phyloP scores from a whole-genome alignment of 2,797 vertebrate species.

The Nyctibius grandis region DNA sequence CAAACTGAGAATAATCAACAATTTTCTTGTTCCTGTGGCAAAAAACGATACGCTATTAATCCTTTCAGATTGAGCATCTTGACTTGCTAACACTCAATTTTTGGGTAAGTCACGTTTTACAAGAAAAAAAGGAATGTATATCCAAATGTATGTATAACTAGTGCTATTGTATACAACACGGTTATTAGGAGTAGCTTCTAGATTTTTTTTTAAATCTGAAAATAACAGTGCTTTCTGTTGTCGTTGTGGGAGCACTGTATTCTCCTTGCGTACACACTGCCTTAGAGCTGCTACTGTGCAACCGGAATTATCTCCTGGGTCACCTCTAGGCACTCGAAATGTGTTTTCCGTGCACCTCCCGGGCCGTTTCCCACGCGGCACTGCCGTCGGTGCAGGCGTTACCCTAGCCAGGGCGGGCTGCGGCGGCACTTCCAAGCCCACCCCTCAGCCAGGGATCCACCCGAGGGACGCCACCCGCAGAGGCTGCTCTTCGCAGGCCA shows the following conservation, averaged over 20 bases:
- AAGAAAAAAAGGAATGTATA: accelerated
- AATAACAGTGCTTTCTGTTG: neutral
- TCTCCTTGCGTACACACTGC: accelerated
- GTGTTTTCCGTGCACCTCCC: accelerated
- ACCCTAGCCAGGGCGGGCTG: accelerated
- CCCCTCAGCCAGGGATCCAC: too few relatives aligned
- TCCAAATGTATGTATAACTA: accelerated
- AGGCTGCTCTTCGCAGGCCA: neutral
- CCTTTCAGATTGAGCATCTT: neutral
- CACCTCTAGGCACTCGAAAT: accelerated
- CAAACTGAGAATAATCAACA: conserved; percentile 82
- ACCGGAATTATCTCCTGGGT: too few relatives aligned
- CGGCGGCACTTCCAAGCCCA: too few relatives aligned
- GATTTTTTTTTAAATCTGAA: neutral
- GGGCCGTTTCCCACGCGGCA: accelerated
- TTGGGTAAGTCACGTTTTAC: neutral
- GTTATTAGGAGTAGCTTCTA: neutral
- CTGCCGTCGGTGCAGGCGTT: accelerated
- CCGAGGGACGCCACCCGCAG: neutral
- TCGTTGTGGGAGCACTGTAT: accelerated
- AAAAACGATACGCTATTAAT: neutral
- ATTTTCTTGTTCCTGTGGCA: conserved; percentile 80
- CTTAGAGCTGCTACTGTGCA: neutral
- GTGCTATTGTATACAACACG: accelerated
- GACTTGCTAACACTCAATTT: neutral